A percentile compares a stretch with the other conserved stretches of the same genome.
Evolutionary conservation across 2,888 invertebrate genomes (phyloP).

Genomic region (Hartigia nigra): DNA sequence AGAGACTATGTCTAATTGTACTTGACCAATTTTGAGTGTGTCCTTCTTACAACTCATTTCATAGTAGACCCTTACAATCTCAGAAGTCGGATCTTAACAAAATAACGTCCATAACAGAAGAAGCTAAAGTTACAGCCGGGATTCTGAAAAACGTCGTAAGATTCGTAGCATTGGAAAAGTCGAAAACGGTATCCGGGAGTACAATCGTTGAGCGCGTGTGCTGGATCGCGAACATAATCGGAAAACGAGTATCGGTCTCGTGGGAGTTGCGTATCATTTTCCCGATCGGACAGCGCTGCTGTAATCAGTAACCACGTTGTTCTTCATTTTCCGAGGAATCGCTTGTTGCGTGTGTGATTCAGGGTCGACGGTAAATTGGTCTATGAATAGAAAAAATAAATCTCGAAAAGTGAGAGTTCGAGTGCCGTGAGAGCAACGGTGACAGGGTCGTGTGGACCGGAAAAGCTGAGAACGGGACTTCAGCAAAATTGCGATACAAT

Average conservation of each 20-base stretch:
- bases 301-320: slow-evolving; percentile 8
- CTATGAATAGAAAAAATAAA: neutral
- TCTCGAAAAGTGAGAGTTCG: no score
- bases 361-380: slow-evolving; percentile 8
- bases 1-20: neutral
- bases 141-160: slow-evolving; percentile 10
- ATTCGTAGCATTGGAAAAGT: slow-evolving; percentile 8
- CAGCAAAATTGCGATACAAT: neutral
- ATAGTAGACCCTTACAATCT: slow-evolving; percentile 22
- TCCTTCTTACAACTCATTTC: neutral
- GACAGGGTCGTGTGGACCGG: no score
- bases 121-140: neutral
- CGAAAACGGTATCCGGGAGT: slow-evolving; percentile 11
- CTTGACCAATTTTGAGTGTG: neutral
- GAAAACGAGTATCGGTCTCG: slow-evolving; percentile 18
- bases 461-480: no score
- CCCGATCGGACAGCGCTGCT: slow-evolving; percentile 8
- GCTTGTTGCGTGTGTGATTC: neutral
- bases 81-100: slow-evolving; percentile 17
- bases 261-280: slow-evolving; percentile 15
- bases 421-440: no score
- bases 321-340: slow-evolving; percentile 6
- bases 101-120: neutral
- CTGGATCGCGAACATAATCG: slow-evolving; percentile 11
- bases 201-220: slow-evolving; percentile 17